phyloP scores from a whole-genome alignment of 2,888 invertebrate species.

The Drosophila picticornis region DNA sequence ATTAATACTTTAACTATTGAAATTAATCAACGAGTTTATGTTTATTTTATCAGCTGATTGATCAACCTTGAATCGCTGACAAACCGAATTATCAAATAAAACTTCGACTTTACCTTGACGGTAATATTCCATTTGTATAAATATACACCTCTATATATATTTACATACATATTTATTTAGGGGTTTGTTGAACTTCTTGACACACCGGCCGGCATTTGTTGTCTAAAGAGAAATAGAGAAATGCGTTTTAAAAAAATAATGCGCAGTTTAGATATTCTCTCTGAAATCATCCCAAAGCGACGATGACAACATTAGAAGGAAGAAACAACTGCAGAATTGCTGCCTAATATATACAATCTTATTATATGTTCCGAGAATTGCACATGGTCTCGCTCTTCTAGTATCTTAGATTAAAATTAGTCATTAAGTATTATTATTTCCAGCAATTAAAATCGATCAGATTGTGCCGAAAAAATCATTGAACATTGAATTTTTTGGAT shows the following conservation, averaged over 20 bases:
- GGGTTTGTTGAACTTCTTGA: conserved; percentile 51
- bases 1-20: conserved; percentile 25
- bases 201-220: conserved; percentile 51
- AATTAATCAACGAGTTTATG: conserved; percentile 7
- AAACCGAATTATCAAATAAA: conserved; percentile 35
- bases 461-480: background rate
- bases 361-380: background rate
- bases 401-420: background rate
- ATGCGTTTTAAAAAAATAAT: conserved; percentile 44
- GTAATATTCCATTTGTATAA: conserved; percentile 8
- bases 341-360: background rate
- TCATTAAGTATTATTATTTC: background rate
- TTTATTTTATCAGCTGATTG: conserved; percentile 32
- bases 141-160: background rate
- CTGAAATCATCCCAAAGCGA: conserved; percentile 6
- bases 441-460: background rate
- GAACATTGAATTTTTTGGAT: background rate
- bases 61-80: conserved; percentile 40
- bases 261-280: conserved; percentile 46
- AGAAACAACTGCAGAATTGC: background rate
- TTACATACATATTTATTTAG: background rate
- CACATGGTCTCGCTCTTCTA: background rate
- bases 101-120: conserved; percentile 39
- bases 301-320: conserved; percentile 24
- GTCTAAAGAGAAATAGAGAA: conserved; percentile 7